phyloP scores from a whole-genome alignment of 2,888 invertebrate species.

The Melanostoma scalare region DNA sequence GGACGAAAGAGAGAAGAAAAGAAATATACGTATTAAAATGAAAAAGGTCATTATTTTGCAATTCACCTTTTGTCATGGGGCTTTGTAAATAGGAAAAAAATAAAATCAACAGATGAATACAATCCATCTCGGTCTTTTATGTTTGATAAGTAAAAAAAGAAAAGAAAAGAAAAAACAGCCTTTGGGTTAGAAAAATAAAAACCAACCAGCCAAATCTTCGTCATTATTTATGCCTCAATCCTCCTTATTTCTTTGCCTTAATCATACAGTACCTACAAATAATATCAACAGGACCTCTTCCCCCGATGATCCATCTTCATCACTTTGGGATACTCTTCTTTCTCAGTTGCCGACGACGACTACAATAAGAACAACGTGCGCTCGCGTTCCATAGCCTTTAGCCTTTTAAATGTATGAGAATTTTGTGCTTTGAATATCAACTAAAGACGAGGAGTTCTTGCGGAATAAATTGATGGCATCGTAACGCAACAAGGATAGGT shows the following conservation, averaged over 20 bases:
- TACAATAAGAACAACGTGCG: too few relatives aligned
- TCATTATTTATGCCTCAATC: constrained; percentile 52
- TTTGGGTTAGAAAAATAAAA: constrained; percentile 10
- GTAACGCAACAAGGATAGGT: constrained; percentile 45
- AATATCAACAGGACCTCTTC: constrained; percentile 56
- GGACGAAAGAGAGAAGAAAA: not conserved
- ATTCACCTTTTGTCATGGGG: constrained; percentile 32
- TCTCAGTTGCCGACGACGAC: constrained; percentile 36
- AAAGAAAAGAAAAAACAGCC: constrained; percentile 3
- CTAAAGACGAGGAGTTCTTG: constrained; percentile 49
- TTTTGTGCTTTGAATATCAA: constrained; percentile 69
- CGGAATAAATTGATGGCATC: constrained; percentile 63
- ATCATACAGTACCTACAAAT: constrained; percentile 26
- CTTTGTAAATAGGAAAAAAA: not conserved
- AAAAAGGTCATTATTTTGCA: constrained; percentile 57
- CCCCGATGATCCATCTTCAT: constrained; percentile 69
- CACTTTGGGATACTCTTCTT: constrained; percentile 37
- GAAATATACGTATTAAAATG: constrained; percentile 17
- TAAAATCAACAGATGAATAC: constrained; percentile 64
- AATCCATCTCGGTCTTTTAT: constrained; percentile 30
- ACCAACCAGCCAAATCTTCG: constrained; percentile 41
- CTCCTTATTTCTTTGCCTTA: constrained; percentile 31
- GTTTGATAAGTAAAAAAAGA: not conserved
- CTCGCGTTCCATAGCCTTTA: not conserved
- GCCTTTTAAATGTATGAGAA: constrained; percentile 51